Conservation (phyloP, 2,888 invertebrate genomes). For the Bellardia bayeri region DNA sequence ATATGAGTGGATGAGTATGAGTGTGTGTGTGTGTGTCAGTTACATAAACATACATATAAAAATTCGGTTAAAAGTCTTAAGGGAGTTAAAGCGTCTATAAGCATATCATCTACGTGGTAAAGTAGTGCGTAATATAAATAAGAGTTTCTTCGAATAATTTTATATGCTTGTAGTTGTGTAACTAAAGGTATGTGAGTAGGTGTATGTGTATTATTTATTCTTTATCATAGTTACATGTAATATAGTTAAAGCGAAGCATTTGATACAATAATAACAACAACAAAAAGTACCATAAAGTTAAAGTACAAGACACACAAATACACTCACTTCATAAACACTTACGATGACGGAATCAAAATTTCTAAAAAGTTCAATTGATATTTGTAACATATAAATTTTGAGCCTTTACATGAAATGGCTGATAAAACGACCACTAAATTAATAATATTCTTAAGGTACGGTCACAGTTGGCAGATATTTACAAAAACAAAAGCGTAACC, state of each 20-base stretch:
- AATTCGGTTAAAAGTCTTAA: slow-evolving; percentile 64
- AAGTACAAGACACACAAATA: background rate
- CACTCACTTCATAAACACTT: background rate
- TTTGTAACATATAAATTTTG: background rate
- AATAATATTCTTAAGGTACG: too few species aligned
- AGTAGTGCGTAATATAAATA: slow-evolving; percentile 36
- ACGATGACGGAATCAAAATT: background rate
- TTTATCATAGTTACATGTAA: slow-evolving; percentile 46
- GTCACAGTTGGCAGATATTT: too few species aligned
- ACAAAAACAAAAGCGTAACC: too few species aligned
- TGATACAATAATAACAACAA: slow-evolving; percentile 32
- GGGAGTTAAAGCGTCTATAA: slow-evolving; percentile 61
- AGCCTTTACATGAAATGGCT: too few species aligned
- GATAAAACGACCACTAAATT: background rate
- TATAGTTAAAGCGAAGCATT: slow-evolving; percentile 58
- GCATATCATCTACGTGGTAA: slow-evolving; percentile 63
- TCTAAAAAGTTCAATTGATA: background rate
- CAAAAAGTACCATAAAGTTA: slow-evolving; percentile 4
- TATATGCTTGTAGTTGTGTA: background rate
- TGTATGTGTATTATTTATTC: slow-evolving; percentile 13
- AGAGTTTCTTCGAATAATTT: slow-evolving; percentile 13
- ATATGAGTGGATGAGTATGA: background rate
- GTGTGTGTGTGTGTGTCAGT: background rate
- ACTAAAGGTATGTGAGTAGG: background rate
- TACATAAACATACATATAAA: slow-evolving; percentile 29